Base-by-base conservation (phyloP, 2,113 vertebrate species). In the Dipodomys ordii region DNA sequence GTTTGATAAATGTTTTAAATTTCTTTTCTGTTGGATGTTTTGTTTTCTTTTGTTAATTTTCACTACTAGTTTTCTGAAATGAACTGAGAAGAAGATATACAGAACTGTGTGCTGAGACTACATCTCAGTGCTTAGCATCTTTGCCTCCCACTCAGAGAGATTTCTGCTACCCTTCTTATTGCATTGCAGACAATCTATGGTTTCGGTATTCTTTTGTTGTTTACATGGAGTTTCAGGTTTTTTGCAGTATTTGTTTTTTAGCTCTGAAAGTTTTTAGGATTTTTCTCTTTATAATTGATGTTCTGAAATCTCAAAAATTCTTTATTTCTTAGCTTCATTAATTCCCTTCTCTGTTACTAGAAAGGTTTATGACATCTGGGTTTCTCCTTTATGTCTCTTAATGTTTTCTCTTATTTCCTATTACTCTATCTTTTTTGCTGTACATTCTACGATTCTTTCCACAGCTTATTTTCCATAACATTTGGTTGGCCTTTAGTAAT, bases 271-370 rank as follows among this genome's bases (percentile, higher is more conserved):
- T 79, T 83, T 73, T 16, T n/a, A 28, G 8, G 3, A 2, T 74
- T 78, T 39, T 90, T 86, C 44, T 82, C 25, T 85, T 77, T 77
- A 74, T 83, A 76, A n/a, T 25, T 71, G 20, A 76, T 92, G 25
- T 88, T 77, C 69, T 94, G 35, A 57, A 80, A 83, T 67, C 89
- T 87, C 25, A 72, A 2, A 30, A 69, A 57, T 57, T 57, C 53
- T 57, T 57, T 84, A 39, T 72, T 62, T 60, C 39, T 65, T 93
- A 64, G 16, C 49, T 85, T 25, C 16, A 7, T 32, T 82, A 19
- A 87, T 30, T 87, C 62, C 90, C 8, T 87, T n/a, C 19, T 84
- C 35, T 88, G 44, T 2, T 15, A 19, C 32, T 62, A 72, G 71
- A 67, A 64, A 76, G 64, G 73, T 74, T 23, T 32, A 74, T 27